These are phyloP conservation scores for Urosaurus nigricauda DNA, from an alignment of 2,797 vertebrate species.

Conservation along the genomic window DNA sequence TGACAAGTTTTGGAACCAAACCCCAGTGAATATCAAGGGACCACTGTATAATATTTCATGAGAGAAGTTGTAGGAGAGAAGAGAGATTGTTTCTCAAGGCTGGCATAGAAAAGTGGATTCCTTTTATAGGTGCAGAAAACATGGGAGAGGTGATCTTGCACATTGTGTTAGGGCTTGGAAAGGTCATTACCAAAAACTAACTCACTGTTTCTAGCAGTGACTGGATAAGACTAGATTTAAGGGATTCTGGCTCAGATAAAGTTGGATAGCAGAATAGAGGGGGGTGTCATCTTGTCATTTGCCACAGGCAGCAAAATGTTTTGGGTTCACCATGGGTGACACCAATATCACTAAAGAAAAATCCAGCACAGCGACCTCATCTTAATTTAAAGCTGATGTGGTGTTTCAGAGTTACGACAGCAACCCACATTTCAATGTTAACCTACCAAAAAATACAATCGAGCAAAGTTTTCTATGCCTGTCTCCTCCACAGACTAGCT, in stretches of 20 bases:
- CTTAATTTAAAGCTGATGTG: neutral
- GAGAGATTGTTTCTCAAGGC: neutral
- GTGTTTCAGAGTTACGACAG: neutral
- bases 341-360: neutral
- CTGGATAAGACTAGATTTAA: neutral
- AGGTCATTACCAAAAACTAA: neutral
- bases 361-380: neutral
- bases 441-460: conserved; percentile 11
- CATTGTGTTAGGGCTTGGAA: neutral
- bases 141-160: neutral
- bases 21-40: no score
- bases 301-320: no score
- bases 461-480: neutral
- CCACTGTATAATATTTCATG: no score
- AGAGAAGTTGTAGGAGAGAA: neutral
- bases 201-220: neutral
- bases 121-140: neutral
- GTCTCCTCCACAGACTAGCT: neutral
- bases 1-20: no score
- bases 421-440: neutral
- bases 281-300: no score
- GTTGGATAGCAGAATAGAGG: neutral
- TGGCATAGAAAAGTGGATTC: no score
- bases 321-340: no score
- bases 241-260: conserved; percentile 3